Base-by-base conservation (phyloP, 2,888 invertebrate species). In the Drosophila recens region DNA sequence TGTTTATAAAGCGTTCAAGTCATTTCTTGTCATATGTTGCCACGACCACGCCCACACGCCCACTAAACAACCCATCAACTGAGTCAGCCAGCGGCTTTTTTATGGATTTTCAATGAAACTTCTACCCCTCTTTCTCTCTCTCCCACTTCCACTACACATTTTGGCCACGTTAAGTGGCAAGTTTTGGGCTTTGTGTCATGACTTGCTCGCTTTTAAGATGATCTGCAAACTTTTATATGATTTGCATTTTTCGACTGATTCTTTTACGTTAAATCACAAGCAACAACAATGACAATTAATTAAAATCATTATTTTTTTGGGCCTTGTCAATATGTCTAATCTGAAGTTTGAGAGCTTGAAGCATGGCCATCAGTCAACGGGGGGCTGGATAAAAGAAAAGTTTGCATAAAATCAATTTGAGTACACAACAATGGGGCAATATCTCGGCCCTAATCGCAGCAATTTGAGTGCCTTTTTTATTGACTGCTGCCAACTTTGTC, bases 1-100 rank as follows among this genome's bases (percentile, higher is more conserved):
- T 87, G 74, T 86, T 84, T 88, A 83, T 80, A 88, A 88, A 88
- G 84, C 81, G 81, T 68, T 87, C 67, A 79, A 80, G 72, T 84
- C 78, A 78, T 80, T 86, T 68, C 67, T 51, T 71, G 65, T 80
- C 80, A 82, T 82, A 79, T 80, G 83, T 80, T 67, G 54, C 51
- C 65, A 40, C 23, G 59, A 65, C 53, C 65, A 75, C 75, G 53
- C 66, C 65, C 75, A 59, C 53, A 38, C 20, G 20, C 38, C 36
- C 23, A 15, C 57, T 58, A 46, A 62, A 30, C 62, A 63, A 62
- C 30, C 59, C 58, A 66, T 51, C 49, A 58, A 48, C 17, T 17
- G 27, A 33, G 56, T 1, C 54, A 27, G 33, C 42, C 38, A n/a
- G 33, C n/a, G 20, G 63, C 74, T 87, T 84, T 62, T 68, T 68